Evolutionary conservation across 2,797 vertebrate genomes (phyloP), one percentile per base, ranked within the genome.

Genomic region (Semaprochilodus insignis): DNA sequence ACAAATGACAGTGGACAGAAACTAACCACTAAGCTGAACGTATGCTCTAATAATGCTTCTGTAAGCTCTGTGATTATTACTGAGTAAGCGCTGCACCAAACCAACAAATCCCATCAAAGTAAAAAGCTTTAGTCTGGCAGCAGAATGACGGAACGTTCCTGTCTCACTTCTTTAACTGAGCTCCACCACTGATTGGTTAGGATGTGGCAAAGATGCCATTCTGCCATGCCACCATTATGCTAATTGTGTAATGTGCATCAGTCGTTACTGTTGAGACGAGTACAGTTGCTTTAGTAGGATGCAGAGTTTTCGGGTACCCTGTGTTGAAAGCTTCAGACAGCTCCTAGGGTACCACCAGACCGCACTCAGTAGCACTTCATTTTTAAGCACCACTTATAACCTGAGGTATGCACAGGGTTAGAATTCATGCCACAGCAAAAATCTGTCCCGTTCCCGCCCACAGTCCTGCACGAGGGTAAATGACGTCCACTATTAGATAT

Each of bases 61-160:
- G 51, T 71, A 70, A 27, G 72, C 70, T 44, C 51, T 55, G 78
- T 62, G 60, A 80, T 82, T 84, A 79, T 67, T 34, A 63, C 54
- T 19, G 82, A 80, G 51, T 71, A 74, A 77, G 70, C 78, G 44
- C 55, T 65, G 74, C 51, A 71, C 62, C 70, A 66, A 65, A 72
- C 73, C 44, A 72, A 57, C 54, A 51, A 76, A 83, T 80, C 51
- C 65, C 70, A 85, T 87, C 77, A 70, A 6, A 21, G 25, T 75
- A 27, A 81, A 63, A 80, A 52, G 66, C 65, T 72, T 71, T 48
- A 23, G 11, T 73, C 54, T 78, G 82, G 54, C 19, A 27, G 52
- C 21, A 36, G 52, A 63, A 54, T 55, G 27, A 71, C 71, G 4
- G 44, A 25, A 57, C 54, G 60, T 62, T 55, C 21, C 31, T 73